phyloP scores from a whole-genome alignment of 2,797 vertebrate species.

The Caiman crocodilus region DNA sequence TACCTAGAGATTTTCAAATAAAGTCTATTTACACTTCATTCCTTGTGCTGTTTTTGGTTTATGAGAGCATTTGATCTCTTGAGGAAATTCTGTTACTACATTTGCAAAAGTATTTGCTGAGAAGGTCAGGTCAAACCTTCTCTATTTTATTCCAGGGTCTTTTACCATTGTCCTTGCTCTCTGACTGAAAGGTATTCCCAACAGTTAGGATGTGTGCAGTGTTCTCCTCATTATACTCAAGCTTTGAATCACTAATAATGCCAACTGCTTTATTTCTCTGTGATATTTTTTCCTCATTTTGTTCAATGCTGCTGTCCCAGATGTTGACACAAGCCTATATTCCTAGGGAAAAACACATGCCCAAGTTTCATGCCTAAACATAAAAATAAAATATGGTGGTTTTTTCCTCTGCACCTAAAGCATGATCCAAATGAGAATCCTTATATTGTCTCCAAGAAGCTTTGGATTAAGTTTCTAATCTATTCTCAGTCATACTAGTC shows the following conservation, averaged over 20 bases:
- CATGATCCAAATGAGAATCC: too few species aligned
- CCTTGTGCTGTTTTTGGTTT: neutral
- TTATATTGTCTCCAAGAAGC: too few species aligned
- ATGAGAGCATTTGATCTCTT: accelerated
- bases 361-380: neutral
- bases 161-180: neutral
- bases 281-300: neutral
- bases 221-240: neutral
- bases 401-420: neutral
- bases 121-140: neutral
- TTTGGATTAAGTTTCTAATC: too few species aligned
- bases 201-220: neutral
- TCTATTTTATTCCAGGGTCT: neutral
- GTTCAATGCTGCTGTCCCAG: neutral
- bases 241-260: neutral
- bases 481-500: too few species aligned
- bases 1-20: neutral
- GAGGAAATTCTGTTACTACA: neutral
- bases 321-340: neutral
- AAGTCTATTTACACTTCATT: neutral
- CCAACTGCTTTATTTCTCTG: neutral
- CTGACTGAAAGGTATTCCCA: neutral
- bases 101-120: neutral
- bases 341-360: too few species aligned
- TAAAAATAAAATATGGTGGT: neutral